Evolutionary conservation across 1,140 invertebrate species (phyloP), one percentile per base, ranked within the genome.

Genomic region (Antheraea mylitta): DNA sequence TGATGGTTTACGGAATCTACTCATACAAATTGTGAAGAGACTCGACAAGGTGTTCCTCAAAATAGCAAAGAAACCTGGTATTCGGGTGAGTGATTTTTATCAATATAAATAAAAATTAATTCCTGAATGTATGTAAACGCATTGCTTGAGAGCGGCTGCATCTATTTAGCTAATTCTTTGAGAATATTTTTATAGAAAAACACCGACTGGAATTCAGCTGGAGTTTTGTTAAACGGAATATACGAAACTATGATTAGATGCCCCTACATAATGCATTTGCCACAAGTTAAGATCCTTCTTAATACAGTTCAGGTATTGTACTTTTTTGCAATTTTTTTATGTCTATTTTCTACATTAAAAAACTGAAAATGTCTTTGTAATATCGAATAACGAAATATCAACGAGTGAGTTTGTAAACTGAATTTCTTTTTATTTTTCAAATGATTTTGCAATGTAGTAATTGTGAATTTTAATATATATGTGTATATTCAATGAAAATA

Each of bases 21-120:
- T 99, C 0, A 98, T 97, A 37, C 97, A 97, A 72, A 98, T 99
- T 71, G 92, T 99, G 3, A 93, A 98, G 22, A 93, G 99, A 72
- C 93, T 99, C 2, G 99, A 99, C 85, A 99, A 99, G 91, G 98
- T 99, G 0, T 99, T 99, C 83, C 95, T 96, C 38, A 99, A 99
- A 92, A 99, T 99, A 72, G 97, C 98, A 58, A 99, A 99, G 87
- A 99, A 99, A 88, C 95, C 97, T 16, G 97, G 96, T 11, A 97
- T 98, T 67, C 90, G 97, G 73, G 95, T 96, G 90, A 92, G 87
- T 58, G 13, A 6, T 53, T 5, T 16, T 16, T 53, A 2, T 0
- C 45, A 2, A 30, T 30, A 30, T 30, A 30, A 30, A 30, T 30
- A 30, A 30, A 30, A 30, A 30, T 30, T 4, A 2, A 30, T 30